Conservation (phyloP, 2,113 vertebrate species). For the Polypterus senegalus region DNA sequence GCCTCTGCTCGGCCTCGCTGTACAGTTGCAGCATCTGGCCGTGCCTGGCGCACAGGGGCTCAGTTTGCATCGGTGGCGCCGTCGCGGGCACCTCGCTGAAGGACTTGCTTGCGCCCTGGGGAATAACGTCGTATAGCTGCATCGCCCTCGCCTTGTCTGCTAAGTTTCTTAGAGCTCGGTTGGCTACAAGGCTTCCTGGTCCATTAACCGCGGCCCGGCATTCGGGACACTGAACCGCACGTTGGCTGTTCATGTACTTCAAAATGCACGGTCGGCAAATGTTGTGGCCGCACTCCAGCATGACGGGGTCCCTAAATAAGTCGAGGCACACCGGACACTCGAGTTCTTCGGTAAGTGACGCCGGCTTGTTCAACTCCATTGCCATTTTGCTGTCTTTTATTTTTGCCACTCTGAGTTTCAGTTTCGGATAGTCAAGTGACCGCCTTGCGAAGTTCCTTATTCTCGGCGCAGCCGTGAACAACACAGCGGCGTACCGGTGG, state of each 20-base stretch:
- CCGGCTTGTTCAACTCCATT: too few species aligned
- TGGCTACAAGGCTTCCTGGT: slow-evolving; percentile 12
- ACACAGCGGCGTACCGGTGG: too few species aligned
- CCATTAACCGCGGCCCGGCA: slow-evolving; percentile 13
- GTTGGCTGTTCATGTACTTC: not conserved
- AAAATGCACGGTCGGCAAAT: slow-evolving; percentile 36
- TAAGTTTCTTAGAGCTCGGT: slow-evolving; percentile 19
- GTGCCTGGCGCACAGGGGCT: slow-evolving; percentile 28
- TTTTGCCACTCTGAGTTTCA: too few species aligned
- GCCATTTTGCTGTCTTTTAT: too few species aligned
- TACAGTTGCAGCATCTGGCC: slow-evolving; percentile 37
- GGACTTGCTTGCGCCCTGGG: too few species aligned
- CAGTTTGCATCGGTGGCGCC: slow-evolving; percentile 3
- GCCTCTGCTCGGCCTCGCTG: slow-evolving; percentile 33
- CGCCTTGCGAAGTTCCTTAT: too few species aligned
- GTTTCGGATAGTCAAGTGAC: too few species aligned
- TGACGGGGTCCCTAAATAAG: slow-evolving; percentile 37
- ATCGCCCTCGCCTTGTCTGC: not conserved
- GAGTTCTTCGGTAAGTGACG: slow-evolving; percentile 22
- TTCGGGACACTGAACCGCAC: slow-evolving; percentile 22
- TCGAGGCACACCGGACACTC: slow-evolving; percentile 33
- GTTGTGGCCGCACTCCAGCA: slow-evolving; percentile 34
- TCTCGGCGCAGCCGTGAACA: too few species aligned
- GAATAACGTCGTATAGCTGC: not conserved
- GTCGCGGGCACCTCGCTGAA: too few species aligned